Evolutionary conservation across 2,113 vertebrate species (phyloP).

Genomic region (Hippolais icterina): DNA sequence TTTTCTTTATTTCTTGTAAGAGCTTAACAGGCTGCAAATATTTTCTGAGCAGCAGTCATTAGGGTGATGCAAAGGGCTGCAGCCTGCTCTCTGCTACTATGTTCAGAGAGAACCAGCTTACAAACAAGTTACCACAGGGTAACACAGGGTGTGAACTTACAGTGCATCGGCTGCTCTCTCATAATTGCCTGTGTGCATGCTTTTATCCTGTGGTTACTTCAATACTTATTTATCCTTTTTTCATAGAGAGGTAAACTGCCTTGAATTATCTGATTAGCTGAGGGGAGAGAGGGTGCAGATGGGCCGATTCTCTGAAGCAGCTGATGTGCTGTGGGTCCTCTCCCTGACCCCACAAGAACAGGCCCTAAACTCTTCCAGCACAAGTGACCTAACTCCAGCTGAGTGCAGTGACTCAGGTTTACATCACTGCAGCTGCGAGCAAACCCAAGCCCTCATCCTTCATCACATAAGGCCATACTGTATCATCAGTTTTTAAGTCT

Average conservation of each 20-base stretch:
- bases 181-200: not conserved
- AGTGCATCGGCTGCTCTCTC: not conserved
- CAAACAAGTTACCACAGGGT: conserved; percentile 17
- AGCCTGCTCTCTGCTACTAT: not conserved
- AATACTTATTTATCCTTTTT: not conserved
- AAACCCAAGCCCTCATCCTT: not conserved
- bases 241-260: not conserved
- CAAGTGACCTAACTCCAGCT: not conserved
- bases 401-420: not conserved
- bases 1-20: conserved; percentile 44
- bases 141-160: not conserved
- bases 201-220: conserved; percentile 3
- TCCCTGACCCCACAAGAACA: not conserved
- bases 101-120: not conserved
- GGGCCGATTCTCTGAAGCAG: not conserved
- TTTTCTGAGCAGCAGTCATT: not conserved
- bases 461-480: not conserved
- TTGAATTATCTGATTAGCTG: not conserved
- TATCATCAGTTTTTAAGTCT: conserved; percentile 13
- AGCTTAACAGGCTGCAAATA: conserved; percentile 37
- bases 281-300: not conserved
- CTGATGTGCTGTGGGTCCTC: not conserved
- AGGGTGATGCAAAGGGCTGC: not conserved
- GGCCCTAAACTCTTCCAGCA: not conserved
- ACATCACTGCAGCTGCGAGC: not conserved